Conservation (phyloP, 2,888 invertebrate genomes). For the Patella ulyssiponensis region DNA sequence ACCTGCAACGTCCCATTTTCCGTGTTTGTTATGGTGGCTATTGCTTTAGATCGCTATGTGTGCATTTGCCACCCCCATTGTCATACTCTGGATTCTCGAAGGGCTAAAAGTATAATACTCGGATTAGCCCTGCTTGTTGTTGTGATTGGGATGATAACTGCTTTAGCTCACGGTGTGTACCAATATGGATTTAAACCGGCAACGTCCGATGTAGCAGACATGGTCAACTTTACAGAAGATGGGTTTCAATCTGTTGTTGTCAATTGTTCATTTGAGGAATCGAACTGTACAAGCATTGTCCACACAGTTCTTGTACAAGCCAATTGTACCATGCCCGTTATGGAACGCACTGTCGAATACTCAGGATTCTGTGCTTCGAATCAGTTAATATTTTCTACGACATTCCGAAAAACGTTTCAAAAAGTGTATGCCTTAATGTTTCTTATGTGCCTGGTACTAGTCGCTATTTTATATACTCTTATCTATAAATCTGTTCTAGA, state of each 20-base stretch:
- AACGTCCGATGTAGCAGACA: background rate
- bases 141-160: conserved; percentile 51
- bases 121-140: conserved; percentile 25
- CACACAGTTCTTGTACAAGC: background rate
- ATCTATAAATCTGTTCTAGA: conserved; percentile 57
- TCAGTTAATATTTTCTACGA: conserved; percentile 46
- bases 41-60: conserved; percentile 62
- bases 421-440: conserved; percentile 63
- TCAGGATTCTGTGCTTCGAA: conserved; percentile 47
- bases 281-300: background rate
- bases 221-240: conserved; percentile 9
- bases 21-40: conserved; percentile 65
- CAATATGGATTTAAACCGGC: conserved; percentile 5
- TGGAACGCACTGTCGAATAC: conserved; percentile 17
- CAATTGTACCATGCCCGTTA: background rate
- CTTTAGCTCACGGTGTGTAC: conserved; percentile 54
- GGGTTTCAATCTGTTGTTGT: background rate
- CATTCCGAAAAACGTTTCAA: conserved; percentile 53
- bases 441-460: conserved; percentile 61
- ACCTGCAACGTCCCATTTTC: conserved; percentile 66
- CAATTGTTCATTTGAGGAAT: background rate
- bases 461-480: conserved; percentile 64
- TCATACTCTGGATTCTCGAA: conserved; percentile 52
- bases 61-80: conserved; percentile 67
- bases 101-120: conserved; percentile 40